Conservation (phyloP, 2,797 vertebrate species). For the Trichosurus vulpecula region DNA sequence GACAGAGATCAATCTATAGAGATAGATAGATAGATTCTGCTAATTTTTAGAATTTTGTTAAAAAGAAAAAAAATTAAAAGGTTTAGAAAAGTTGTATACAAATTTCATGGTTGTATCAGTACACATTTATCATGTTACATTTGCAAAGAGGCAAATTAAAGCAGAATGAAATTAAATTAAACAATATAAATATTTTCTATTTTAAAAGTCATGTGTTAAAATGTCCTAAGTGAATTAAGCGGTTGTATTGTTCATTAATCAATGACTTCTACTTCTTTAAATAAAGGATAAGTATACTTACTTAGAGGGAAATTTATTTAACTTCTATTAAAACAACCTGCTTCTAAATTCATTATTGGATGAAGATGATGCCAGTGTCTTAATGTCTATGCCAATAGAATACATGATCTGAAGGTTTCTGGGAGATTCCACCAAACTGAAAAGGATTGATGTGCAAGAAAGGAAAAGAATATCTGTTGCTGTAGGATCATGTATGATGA, state of each 20-base stretch:
- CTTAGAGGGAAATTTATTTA: neutral
- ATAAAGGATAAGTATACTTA: neutral
- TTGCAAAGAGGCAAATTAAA: neutral
- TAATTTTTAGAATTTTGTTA: too few species aligned
- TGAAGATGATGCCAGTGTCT: neutral
- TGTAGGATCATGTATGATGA: neutral
- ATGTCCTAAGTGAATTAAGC: neutral
- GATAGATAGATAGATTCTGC: too few species aligned
- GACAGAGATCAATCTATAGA: neutral
- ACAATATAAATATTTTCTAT: neutral
- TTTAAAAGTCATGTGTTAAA: neutral
- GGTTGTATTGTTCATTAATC: neutral
- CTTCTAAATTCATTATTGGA: neutral
- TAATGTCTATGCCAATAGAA: neutral
- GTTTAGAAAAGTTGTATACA: neutral
- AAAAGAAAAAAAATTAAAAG: neutral
- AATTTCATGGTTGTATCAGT: neutral
- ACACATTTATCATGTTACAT: neutral
- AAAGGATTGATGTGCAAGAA: neutral
- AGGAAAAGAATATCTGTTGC: neutral
- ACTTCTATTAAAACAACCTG: neutral
- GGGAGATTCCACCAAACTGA: neutral
- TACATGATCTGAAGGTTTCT: neutral
- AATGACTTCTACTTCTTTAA: neutral
- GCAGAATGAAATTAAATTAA: neutral